Evolutionary conservation across 2,888 invertebrate species (phyloP), one percentile per base, ranked within the genome.

Genomic region (Clepsis dumicolana): DNA sequence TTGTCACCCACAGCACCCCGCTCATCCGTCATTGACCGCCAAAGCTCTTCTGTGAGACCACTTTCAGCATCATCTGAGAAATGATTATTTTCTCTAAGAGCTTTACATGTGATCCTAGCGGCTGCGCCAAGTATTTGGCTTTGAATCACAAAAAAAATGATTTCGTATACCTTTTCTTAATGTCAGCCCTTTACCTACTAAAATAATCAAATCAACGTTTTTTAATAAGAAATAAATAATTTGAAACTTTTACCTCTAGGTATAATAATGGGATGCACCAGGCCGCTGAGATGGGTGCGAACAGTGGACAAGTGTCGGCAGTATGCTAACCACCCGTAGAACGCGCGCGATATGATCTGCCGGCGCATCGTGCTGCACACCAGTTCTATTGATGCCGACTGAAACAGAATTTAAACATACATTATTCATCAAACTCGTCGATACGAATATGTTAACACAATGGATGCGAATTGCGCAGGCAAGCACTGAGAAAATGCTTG

Each of bases 301-400:
- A 99, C 98, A 0, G 98, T 99, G 38, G 97, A 97, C 80, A 99
- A 93, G 81, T 99, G 98, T 18, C 98, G 94, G 81, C 98, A 98
- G 85, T 99, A 98, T 0, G 98, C 98, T 71, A 98, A 93, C 99
- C 98, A 99, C 59, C 99, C 99, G 85, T 98, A 98, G 89, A 99
- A 99, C 14, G 99, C 99, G 69, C 99, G 94, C 0, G 98, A 98
- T 74, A 98, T 97, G 69, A 99, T 98, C 91, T 99, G 98, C 12
- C 97, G 95, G 71, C 97, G 96, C 98, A 99, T 99, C 0, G 98
- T 98, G 83, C 97, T 97, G 94, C 98, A 99, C 10, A 99, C 97
- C 77, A 97, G 93, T 83, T 97, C 95, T 72, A 95, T 95, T 63
- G 95, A 95, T 8, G 95, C 94, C 14, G 94, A 86, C 92, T 95